Evolutionary conservation across 2,888 invertebrate species (phyloP), one percentile per base, ranked within the genome.

Genomic region (Notocelia uddmanniana): DNA sequence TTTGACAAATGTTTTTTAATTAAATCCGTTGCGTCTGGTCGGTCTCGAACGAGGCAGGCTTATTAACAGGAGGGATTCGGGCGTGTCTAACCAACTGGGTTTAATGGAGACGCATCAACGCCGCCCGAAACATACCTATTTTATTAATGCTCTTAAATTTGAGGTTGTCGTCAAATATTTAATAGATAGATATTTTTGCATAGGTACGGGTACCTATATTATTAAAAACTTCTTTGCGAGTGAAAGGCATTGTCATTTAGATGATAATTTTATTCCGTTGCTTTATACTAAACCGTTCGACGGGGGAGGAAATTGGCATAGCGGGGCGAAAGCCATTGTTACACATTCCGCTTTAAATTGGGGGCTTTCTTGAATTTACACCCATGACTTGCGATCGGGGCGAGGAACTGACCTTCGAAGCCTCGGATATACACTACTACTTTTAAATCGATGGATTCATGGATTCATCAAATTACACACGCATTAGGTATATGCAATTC

Each of bases 311-410:
- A 92, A 92, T 93, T 91, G 92, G 91, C 90, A 89, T 86, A 88
- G 88, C 90, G 82, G 85, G 87, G 87, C 83, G 81, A 70, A 83
- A 84, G 88, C 90, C 87, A 90, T 92, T 92, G 92, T 92, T 91
- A 92, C 88, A 90, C 88, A 89, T 92, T 90, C 89, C 90, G 86
- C 86, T 92, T 92, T 91, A 92, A 93, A 92, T 92, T 91, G 91
- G 91, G 93, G 90, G 89, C 89, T 91, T 93, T 91, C 92, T 93
- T 91, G 89, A 91, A 92, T 92, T 92, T 90, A 90, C 91, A 91
- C 89, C 90, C 89, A 89, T 92, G 92, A 92, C 91, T 93, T 91
- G 91, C 91, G 87, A 79, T 81, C 82, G 81, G 85, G 88, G 75
- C 79, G 83, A 84, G 83, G 87, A 84, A 81, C 79, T 78, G 77